phyloP scores from a whole-genome alignment of 2,888 invertebrate species.

The Spicauda simplicius region DNA sequence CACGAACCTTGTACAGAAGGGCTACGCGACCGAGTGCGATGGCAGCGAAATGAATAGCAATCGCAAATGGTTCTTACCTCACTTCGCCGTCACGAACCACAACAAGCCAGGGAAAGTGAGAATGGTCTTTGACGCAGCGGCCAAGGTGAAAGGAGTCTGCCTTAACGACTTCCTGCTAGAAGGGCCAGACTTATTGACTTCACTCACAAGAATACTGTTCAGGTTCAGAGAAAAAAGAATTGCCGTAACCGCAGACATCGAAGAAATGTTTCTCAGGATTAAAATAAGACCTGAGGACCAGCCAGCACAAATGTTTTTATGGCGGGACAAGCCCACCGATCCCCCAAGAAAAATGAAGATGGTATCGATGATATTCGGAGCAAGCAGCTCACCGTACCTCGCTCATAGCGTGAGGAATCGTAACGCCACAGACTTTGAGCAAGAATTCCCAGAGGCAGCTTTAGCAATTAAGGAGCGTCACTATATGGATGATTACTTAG shows the following conservation, averaged over 20 bases:
- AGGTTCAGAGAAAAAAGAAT: slow-evolving; percentile 38
- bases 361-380: slow-evolving; percentile 41
- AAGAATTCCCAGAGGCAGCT: slow-evolving; percentile 6
- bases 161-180: slow-evolving; percentile 40
- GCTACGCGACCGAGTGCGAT: slow-evolving; percentile 25
- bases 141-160: slow-evolving; percentile 31
- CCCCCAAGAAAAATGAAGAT: slow-evolving; percentile 30
- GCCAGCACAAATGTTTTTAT: slow-evolving; percentile 26
- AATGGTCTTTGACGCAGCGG: slow-evolving; percentile 40
- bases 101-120: slow-evolving; percentile 40
- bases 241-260: slow-evolving; percentile 43
- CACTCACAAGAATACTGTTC: slow-evolving; percentile 42
- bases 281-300: slow-evolving; percentile 35
- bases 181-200: slow-evolving; percentile 42
- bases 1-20: not conserved
- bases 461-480: slow-evolving; percentile 1
- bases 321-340: slow-evolving; percentile 7
- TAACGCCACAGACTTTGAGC: slow-evolving; percentile 12
- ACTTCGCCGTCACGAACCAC: slow-evolving; percentile 40
- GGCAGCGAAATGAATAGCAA: not conserved
- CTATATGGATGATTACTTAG: slow-evolving; percentile 35
- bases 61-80: slow-evolving; percentile 36
- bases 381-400: slow-evolving; percentile 38
- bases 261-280: slow-evolving; percentile 43
- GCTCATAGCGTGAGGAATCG: slow-evolving; percentile 29